Evolutionary conservation across 2,797 vertebrate species (phyloP).

Genomic region (Bradypodion ventrale): DNA sequence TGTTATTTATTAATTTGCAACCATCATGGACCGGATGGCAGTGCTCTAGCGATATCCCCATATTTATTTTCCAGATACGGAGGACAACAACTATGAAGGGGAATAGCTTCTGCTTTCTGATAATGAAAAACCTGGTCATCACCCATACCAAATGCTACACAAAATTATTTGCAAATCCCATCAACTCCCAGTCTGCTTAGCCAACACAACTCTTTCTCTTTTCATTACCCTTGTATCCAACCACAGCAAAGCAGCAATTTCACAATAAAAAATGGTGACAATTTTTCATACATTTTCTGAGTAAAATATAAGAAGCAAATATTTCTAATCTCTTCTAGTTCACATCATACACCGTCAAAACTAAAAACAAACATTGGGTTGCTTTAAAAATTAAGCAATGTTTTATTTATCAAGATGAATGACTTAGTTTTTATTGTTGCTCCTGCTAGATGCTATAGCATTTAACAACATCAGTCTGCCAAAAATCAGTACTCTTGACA

Average conservation of each 20-base stretch:
- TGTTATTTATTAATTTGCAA: no score
- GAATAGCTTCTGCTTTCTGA: no score
- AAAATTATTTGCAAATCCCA: no score
- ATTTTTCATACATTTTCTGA: conserved; percentile 40
- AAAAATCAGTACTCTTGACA: conserved; percentile 10
- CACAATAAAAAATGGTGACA: conserved; percentile 30
- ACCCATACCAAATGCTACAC: no score
- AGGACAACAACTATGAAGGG: no score
- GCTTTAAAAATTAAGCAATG: conserved; percentile 18
- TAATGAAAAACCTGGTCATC: no score
- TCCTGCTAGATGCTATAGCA: conserved; percentile 11
- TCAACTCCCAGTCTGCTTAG: no score
- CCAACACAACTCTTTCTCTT: no score
- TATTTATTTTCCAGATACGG: no score
- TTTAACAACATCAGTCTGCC: conserved; percentile 2
- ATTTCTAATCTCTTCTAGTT: conserved; percentile 45
- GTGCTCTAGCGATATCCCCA: no score
- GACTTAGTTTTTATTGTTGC: background rate
- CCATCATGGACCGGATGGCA: no score
- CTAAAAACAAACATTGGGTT: conserved; percentile 32
- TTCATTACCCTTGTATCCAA: conserved; percentile 18
- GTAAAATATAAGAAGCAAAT: conserved; percentile 48
- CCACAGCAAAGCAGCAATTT: conserved; percentile 57
- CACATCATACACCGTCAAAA: conserved; percentile 28
- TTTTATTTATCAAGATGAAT: background rate